A percentile compares a stretch with the other conserved stretches of the same genome.
Conservation (phyloP, 2,113 vertebrate genomes). For the Geothlypis trichas region DNA sequence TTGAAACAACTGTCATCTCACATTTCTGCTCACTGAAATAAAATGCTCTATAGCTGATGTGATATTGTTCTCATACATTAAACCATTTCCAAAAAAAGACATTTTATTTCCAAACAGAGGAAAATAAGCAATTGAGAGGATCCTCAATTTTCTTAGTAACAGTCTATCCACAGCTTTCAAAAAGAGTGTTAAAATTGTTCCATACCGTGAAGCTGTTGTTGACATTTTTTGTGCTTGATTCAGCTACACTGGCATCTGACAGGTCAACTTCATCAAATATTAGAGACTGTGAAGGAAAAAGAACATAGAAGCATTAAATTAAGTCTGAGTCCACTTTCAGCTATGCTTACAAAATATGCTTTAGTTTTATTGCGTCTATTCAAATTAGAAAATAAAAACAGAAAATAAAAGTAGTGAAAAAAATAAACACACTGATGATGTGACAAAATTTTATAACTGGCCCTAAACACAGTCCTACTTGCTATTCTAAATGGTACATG, state of each 20-base stretch:
- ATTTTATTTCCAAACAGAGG: background rate
- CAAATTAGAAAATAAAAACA: background rate
- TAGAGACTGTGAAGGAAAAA: constrained; percentile 85
- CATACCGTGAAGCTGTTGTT: constrained; percentile 99
- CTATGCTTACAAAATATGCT: background rate
- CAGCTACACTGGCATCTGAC: constrained; percentile 97
- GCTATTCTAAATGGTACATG: background rate
- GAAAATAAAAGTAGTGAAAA: background rate
- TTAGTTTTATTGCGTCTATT: background rate
- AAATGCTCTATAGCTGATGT: background rate
- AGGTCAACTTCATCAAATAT: constrained; percentile 99
- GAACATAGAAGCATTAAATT: constrained; percentile 53
- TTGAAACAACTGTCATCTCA: background rate
- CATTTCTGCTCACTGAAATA: background rate
- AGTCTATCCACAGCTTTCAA: background rate
- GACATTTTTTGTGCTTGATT: constrained; percentile 99
- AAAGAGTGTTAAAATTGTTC: background rate
- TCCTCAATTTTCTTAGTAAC: background rate
- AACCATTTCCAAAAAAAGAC: background rate
- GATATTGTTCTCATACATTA: background rate
- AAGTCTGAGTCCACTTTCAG: background rate
- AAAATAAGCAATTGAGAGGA: background rate
- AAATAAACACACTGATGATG: background rate
- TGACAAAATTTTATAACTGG: background rate
- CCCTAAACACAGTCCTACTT: background rate